Conservation (phyloP, 1,140 invertebrate species). For the Leptinotarsa lineolata region DNA sequence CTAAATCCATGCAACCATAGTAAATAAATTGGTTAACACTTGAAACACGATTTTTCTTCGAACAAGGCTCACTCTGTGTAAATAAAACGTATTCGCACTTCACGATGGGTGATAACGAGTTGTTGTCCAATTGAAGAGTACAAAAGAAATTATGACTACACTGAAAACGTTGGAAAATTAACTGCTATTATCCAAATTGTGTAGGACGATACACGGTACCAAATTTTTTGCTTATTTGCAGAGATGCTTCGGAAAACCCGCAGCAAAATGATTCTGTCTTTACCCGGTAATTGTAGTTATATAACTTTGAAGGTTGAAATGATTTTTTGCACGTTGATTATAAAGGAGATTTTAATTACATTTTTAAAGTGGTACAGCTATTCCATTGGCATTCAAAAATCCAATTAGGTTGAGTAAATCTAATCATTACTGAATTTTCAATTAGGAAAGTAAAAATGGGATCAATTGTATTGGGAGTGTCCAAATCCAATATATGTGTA, state of each 20-base stretch:
- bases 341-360: not conserved
- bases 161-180: too few species aligned
- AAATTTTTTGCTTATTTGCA: too few species aligned
- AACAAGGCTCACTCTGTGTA: not conserved
- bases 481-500: too few species aligned
- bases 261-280: not conserved
- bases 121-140: not conserved
- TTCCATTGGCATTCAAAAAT: not conserved
- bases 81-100: not conserved
- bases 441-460: not conserved
- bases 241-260: not conserved
- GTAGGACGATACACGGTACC: too few species aligned
- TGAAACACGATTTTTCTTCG: not conserved
- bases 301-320: slow-evolving; percentile 16
- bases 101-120: not conserved
- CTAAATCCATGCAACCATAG: not conserved
- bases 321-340: slow-evolving; percentile 5
- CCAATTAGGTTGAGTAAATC: not conserved
- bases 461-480: too few species aligned
- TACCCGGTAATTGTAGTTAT: slow-evolving; percentile 1
- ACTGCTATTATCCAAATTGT: too few species aligned
- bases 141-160: not conserved
- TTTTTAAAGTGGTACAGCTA: not conserved
- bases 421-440: not conserved
- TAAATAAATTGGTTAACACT: slow-evolving; percentile 4